phyloP scores from a whole-genome alignment of 35 echinoderm and acorn worm genomes.

The Patiria miniata region DNA sequence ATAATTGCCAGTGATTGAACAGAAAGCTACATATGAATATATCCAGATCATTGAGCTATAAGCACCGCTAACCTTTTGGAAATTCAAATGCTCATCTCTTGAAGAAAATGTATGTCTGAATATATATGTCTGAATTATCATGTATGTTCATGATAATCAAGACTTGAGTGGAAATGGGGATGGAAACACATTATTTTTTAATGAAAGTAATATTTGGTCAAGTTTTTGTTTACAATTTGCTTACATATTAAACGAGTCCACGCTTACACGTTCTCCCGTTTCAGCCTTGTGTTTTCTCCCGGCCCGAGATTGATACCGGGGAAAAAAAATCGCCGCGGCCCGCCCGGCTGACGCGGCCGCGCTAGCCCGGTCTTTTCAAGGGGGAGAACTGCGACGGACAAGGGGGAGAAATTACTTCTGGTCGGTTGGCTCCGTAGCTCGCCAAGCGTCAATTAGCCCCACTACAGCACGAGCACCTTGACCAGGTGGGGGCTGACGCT shows the following conservation, averaged over 20 bases:
- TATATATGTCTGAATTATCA: too few species aligned
- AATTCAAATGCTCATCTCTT: too few species aligned
- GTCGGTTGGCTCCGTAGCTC: background rate
- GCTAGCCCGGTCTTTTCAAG: background rate
- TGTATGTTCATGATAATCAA: too few species aligned
- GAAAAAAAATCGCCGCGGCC: background rate
- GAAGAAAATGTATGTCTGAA: too few species aligned
- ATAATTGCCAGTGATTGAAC: too few species aligned
- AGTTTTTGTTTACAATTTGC: background rate
- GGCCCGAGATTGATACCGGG: background rate
- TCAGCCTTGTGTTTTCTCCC: background rate
- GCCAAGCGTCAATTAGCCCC: constrained; percentile 7
- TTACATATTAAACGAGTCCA: background rate
- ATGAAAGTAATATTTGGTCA: too few species aligned
- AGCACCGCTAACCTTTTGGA: too few species aligned
- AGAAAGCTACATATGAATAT: too few species aligned
- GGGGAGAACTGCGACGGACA: background rate
- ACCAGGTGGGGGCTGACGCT: background rate
- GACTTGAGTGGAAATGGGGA: too few species aligned
- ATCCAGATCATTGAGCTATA: too few species aligned
- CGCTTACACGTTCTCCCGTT: background rate
- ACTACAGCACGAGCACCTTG: constrained; percentile 9
- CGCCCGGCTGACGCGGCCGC: background rate
- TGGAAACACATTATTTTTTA: too few species aligned
- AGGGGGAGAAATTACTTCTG: constrained; percentile 24